Base-by-base conservation (phyloP, 2,888 invertebrate species). In the Autographa pulchrina region DNA sequence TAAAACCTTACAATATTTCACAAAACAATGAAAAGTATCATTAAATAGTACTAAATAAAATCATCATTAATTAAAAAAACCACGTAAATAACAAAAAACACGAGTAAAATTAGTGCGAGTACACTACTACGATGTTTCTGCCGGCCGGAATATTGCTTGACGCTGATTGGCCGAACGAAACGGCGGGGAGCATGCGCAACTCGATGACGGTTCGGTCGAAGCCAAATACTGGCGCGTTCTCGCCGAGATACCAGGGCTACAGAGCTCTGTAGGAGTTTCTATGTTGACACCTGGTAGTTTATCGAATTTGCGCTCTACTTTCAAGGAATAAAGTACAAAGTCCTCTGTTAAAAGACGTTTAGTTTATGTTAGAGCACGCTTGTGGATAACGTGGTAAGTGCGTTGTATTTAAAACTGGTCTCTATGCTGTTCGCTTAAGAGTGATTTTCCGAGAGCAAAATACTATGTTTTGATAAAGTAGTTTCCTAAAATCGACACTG, bases 221-320 rank as follows among this genome's bases (percentile, higher is more conserved):
- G 94, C 91, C 94, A 93, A 94, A 95, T 94, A 95, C 94, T 96
- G 96, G 96, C 96, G 95, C 95, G 94, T 93, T 95, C 91, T 86
- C 90, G 90, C 88, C 89, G 88, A 95, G 94, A 93, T 95, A 96
- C 96, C 93, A 96, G 95, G 95, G 92, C 92, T 86, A 86, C 95
- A 96, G 95, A 89, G 89, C 90, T 89, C 84, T 91, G 94, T 93
- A 95, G 95, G 95, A 96, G 95, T 95, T 92, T 79, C 86, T 86
- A 74, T 81, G 85, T 84, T 77, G 70, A 70, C 59, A 64, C 31
- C 7, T 32, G 32, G 58, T 52, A 20, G 69, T 59, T 70, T 82
- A 74, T 48, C 63, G 58, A 91, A 83, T 82, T 74, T 86, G 71
- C 67, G 75, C 88, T 79, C 77, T 91, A 86, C 62, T 0, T 0